Evolutionary conservation across 2,888 invertebrate species (phyloP), one percentile per base, ranked within the genome.

Genomic region (Sarcophaga variegata): DNA sequence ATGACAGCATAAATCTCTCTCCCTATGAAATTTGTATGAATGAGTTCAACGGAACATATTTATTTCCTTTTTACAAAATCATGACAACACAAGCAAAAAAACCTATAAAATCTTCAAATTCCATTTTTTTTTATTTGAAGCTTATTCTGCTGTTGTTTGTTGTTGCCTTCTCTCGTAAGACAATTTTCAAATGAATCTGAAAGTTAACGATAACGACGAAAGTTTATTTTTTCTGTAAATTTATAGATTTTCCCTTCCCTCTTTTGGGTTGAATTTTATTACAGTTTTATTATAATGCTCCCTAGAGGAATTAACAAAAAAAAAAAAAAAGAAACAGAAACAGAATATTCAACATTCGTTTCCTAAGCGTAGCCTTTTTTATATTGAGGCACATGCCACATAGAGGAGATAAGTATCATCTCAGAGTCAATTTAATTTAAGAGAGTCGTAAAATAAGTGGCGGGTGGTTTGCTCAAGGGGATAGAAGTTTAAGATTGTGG

Each of bases 271-370:
- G 14, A 54, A 45, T 62, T 74, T 74, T 74, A 62, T 62, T 22
- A 62, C 72, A 74, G 72, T 62, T 74, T 74, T 74, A 74, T 45
- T 62, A 62, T 45, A 74, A 62, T 14, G 45, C 72, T 74, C 72
- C 72, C 72, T 1, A 62, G 72, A 74, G 72, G 6, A 59, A 17
- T 37, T 37, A 37, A 10, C 8, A 10, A 8, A 37, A 3, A 3
- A 8, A 2, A 1, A 37, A 22, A 22, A 3, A 3, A 8, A 2
- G 8, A 37, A 22, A 22, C 22, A 22, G 22, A 22, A 22, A 37
- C 8, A 37, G 37, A 37, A 37, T 10, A 37, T 37, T 10, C 37
- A 10, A 6, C 59, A 10, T 59, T n/a, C n/a, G 17, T 59, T 14
- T 17, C 4, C n/a, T 59, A 14, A 17, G 14, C 59, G 14, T 59